These are phyloP conservation scores for Leuctra nigra DNA, from an alignment of 2,888 invertebrate genomes.

Conservation along the genomic window DNA sequence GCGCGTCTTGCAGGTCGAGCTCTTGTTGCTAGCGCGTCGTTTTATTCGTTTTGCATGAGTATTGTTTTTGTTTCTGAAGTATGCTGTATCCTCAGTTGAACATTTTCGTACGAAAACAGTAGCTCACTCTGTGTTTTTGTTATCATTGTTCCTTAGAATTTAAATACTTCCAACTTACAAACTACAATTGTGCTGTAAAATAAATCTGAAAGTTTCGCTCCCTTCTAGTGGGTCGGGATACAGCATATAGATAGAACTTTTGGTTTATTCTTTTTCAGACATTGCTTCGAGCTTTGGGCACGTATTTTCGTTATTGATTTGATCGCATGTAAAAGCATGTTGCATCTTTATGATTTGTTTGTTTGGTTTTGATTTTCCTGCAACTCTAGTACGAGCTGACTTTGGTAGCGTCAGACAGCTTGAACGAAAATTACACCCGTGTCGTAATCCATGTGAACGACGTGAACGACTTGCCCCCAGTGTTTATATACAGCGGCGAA, in stretches of 20 bases:
- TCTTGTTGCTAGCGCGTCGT: no score
- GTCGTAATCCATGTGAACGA: slow-evolving; percentile 77
- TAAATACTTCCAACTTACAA: no score
- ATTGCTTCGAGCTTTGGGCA: background rate
- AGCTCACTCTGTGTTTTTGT: no score
- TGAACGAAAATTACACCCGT: slow-evolving; percentile 80
- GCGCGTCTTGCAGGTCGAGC: slow-evolving; percentile 74
- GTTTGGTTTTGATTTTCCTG: slow-evolving; percentile 31
- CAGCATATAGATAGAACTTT: no score
- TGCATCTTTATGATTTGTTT: slow-evolving; percentile 26
- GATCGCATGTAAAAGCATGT: slow-evolving; percentile 14
- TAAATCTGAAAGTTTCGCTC: no score
- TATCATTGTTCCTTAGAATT: no score
- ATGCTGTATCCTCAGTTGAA: background rate
- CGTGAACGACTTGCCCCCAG: slow-evolving; percentile 85
- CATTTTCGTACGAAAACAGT: no score
- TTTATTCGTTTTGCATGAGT: background rate
- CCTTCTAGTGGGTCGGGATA: no score
- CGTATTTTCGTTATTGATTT: background rate
- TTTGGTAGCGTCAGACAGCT: slow-evolving; percentile 82
- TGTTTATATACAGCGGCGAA: slow-evolving; percentile 42
- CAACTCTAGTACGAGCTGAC: slow-evolving; percentile 73
- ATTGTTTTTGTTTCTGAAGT: background rate
- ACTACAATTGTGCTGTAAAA: no score
- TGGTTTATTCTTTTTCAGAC: no score